Conservation (phyloP, 2,113 vertebrate genomes). For the Campylorhamphus procurvoides region DNA sequence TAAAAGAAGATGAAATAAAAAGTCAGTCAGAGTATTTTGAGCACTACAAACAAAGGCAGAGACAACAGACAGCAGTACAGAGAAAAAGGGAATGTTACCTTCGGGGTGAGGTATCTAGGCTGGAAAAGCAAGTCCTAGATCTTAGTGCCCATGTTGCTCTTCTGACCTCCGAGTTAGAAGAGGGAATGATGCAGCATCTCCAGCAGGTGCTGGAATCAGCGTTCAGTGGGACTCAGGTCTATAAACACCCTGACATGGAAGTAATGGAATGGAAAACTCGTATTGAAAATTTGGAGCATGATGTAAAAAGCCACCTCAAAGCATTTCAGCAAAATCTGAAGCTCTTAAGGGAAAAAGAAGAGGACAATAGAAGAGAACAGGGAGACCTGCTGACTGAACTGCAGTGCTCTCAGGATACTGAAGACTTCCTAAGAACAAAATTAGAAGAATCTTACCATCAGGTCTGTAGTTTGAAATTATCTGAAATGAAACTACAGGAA, state of each 20-base stretch:
- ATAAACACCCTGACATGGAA: background rate
- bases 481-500: constrained; percentile 70
- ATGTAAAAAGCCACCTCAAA: constrained; percentile 53
- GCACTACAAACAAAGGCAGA: constrained; percentile 79
- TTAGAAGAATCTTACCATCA: constrained; percentile 75
- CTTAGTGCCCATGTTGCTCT: constrained; percentile 56
- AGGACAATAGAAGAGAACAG: constrained; percentile 53
- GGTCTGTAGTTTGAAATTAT: constrained; percentile 68
- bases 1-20: constrained; percentile 81
- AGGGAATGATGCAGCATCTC: background rate
- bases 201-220: background rate
- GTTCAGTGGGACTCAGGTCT: background rate
- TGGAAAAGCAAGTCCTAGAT: constrained; percentile 79
- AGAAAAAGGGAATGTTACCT: constrained; percentile 76
- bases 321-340: constrained; percentile 70
- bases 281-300: constrained; percentile 6
- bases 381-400: constrained; percentile 64
- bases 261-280: background rate
- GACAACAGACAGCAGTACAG: constrained; percentile 71
- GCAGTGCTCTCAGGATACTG: constrained; percentile 68
- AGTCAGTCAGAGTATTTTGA: constrained; percentile 83
- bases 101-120: constrained; percentile 69
- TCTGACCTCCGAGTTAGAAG: constrained; percentile 38
- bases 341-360: constrained; percentile 70
- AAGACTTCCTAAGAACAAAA: constrained; percentile 66